Evolutionary conservation across 2,888 invertebrate species (phyloP).

Genomic region (Quadroppia sp.): DNA sequence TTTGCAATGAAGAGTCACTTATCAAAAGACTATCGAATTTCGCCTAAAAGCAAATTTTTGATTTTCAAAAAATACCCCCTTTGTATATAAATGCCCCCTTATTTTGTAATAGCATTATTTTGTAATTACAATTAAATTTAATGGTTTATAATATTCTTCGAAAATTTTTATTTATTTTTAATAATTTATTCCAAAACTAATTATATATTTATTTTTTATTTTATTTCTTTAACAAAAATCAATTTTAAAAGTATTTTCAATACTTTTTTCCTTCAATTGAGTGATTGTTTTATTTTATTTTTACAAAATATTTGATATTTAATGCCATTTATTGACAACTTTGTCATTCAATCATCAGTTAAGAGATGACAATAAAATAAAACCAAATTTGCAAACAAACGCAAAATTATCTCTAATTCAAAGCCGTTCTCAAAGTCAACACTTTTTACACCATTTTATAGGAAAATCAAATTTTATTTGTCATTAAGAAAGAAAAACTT

Average conservation of each 20-base stretch:
- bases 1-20: not conserved
- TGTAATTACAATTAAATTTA: constrained; percentile 24
- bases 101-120: constrained; percentile 22
- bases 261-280: not conserved
- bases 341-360: not conserved
- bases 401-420: not conserved
- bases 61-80: not conserved
- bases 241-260: not conserved
- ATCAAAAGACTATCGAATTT: constrained; percentile 24
- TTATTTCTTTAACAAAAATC: not conserved
- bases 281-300: not conserved
- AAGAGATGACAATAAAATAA: not conserved
- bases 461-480: not conserved
- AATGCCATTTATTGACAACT: not conserved
- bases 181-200: not conserved
- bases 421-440: constrained; percentile 5
- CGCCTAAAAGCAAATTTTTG: constrained; percentile 30
- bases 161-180: not conserved
- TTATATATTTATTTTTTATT: not conserved
- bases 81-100: not conserved
- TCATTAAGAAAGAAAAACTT: not conserved
- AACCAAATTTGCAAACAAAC: not conserved
- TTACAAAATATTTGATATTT: not conserved
- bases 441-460: not conserved
- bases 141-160: constrained; percentile 9